Conservation (phyloP, 2,113 vertebrate species). For the Takifugu bimaculatus region DNA sequence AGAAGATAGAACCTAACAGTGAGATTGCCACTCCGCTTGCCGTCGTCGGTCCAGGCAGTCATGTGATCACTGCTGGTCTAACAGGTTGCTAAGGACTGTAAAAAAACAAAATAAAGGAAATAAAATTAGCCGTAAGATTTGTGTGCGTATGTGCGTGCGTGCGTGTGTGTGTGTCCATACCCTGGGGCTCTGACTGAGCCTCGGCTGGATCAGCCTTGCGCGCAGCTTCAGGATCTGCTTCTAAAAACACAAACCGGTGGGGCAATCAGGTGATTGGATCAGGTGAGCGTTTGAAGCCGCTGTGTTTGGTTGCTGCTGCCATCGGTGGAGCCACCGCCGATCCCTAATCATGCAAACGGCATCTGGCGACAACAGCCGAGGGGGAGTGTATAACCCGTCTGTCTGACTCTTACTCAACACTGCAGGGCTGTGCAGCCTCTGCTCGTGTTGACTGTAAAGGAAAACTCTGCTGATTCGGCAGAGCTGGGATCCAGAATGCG, state of each 20-base stretch:
- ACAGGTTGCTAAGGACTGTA: constrained; percentile 62
- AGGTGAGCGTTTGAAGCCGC: background rate
- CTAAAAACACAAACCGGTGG: constrained; percentile 27
- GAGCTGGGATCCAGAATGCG: constrained; percentile 17
- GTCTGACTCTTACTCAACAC: constrained; percentile 1
- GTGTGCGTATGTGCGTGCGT: background rate
- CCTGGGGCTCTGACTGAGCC: constrained; percentile 67
- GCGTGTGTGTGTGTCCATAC: constrained; percentile 45
- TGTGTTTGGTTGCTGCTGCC: too few species aligned
- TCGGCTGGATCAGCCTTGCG: constrained; percentile 60
- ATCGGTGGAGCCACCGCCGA: background rate
- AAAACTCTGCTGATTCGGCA: constrained; percentile 42
- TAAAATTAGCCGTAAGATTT: background rate
- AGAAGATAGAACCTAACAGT: constrained; percentile 44
- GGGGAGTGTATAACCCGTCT: background rate
- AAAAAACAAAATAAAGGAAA: background rate
- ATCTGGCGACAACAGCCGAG: too few species aligned
- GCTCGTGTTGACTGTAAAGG: constrained; percentile 54
- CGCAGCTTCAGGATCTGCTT: constrained; percentile 63
- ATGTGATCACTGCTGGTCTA: constrained; percentile 46
- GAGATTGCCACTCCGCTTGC: constrained; percentile 56
- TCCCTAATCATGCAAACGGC: too few species aligned
- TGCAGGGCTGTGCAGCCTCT: constrained; percentile 7
- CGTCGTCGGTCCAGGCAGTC: constrained; percentile 47
- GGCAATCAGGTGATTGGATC: background rate